A percentile compares a stretch with the other conserved stretches of the same genome.
These are phyloP conservation scores for Brachionus sp. DNA, from an alignment of 1,140 invertebrate genomes.

Conservation along the genomic window DNA sequence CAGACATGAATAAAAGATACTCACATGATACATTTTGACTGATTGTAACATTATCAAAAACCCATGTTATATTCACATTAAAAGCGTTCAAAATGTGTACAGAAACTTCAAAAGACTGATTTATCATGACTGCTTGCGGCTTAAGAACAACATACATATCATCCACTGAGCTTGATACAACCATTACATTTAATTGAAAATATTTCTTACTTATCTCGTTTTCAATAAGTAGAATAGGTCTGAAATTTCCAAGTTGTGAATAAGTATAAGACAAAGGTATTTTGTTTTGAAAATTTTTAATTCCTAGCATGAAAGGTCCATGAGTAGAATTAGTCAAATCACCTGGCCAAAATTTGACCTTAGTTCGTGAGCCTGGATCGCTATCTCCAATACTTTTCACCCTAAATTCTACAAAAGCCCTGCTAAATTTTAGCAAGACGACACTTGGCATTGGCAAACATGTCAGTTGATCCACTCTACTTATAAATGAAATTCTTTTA, in stretches of 20 bases:
- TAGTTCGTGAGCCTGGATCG: neutral
- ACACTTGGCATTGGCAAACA: neutral
- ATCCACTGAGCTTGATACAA: neutral
- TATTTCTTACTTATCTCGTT: neutral
- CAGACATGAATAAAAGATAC: no score
- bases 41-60: neutral
- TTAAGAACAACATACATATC: neutral
- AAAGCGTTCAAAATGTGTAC: neutral
- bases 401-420: neutral
- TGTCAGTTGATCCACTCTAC: neutral
- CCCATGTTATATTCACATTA: conserved; percentile 3
- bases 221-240: neutral
- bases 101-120: conserved; percentile 10
- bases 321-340: neutral
- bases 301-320: conserved; percentile 10
- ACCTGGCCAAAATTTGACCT: conserved; percentile 41
- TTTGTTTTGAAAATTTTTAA: neutral
- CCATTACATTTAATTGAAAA: neutral
- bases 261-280: neutral
- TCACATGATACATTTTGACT: neutral
- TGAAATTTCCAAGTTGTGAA: neutral
- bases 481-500: conserved; percentile 8
- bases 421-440: neutral
- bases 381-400: neutral
- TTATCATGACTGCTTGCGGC: neutral